Evolutionary conservation across 2,888 invertebrate species (phyloP).

Genomic region (Strigamia transsilvanica): DNA sequence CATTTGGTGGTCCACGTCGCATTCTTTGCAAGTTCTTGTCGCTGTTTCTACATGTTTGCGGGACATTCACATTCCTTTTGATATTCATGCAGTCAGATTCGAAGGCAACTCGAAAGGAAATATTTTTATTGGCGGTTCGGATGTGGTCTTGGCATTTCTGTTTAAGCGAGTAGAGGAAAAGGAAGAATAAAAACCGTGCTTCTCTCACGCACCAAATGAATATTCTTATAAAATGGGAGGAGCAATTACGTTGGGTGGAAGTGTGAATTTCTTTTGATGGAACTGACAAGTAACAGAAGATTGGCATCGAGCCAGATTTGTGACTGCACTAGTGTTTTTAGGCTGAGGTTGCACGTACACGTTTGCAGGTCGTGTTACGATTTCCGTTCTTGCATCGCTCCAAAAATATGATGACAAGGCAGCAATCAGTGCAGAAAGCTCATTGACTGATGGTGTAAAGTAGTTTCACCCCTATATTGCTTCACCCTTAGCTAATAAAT

Average conservation of each 20-base stretch:
- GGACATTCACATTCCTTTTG: constrained; percentile 19
- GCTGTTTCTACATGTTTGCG: background rate
- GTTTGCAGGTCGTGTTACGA: background rate
- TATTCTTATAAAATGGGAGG: constrained; percentile 16
- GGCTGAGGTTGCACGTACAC: constrained; percentile 25
- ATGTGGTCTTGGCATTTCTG: background rate
- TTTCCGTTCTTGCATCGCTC: constrained; percentile 1
- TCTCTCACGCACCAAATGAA: constrained; percentile 10
- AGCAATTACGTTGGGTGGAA: constrained; percentile 18
- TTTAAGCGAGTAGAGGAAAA: background rate
- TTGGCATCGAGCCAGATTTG: constrained; percentile 31
- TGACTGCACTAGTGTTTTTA: background rate
- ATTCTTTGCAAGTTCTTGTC: background rate
- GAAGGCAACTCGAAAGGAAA: constrained; percentile 2
- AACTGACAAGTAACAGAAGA: constrained; percentile 21
- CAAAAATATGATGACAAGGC: constrained; percentile 22
- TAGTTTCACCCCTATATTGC: background rate
- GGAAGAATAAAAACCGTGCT: background rate
- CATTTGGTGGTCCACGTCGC: constrained; percentile 12
- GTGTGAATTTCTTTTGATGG: constrained; percentile 31
- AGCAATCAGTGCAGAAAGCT: background rate
- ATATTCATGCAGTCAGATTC: background rate
- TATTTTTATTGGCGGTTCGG: background rate
- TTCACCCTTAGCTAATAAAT: background rate
- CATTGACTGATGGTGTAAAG: constrained; percentile 11